Percentiles rank a stretch among this genome's conserved stretches.
Evolutionary conservation across 2,797 vertebrate species (phyloP).

Genomic region (Phaenicophaeus curvirostris): DNA sequence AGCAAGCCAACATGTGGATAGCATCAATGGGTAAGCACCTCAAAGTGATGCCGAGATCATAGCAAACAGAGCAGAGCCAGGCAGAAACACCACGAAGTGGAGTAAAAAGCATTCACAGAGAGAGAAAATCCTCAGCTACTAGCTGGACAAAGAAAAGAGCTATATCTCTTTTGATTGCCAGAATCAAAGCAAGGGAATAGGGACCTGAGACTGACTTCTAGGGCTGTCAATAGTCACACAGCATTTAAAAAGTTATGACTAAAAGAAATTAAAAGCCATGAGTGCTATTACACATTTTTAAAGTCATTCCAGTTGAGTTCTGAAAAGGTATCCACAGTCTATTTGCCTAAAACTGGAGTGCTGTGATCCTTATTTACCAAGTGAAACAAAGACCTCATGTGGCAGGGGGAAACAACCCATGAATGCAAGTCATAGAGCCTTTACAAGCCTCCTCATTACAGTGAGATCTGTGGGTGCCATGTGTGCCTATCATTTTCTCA

Average conservation of each 20-base stretch:
- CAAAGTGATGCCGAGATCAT: not conserved
- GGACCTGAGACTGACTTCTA: not conserved
- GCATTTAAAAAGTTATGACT: not conserved
- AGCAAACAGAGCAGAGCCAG: not conserved
- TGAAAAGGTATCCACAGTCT: constrained; percentile 24
- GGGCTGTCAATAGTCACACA: not conserved
- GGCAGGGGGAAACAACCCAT: not conserved
- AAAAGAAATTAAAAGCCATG: constrained; percentile 10
- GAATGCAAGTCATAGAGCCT: not conserved
- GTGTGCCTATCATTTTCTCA: constrained; percentile 28
- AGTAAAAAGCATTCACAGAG: not conserved
- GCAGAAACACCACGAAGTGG: not conserved
- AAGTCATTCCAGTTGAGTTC: constrained; percentile 22
- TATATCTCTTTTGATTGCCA: not conserved
- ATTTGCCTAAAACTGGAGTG: not conserved
- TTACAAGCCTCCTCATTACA: constrained; percentile 45
- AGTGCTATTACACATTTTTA: not conserved
- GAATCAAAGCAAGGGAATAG: not conserved
- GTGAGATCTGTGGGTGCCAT: constrained; percentile 24
- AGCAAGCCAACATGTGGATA: not conserved
- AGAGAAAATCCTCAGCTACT: not conserved
- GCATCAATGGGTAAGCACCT: not conserved
- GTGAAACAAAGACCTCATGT: not conserved
- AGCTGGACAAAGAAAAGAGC: not conserved
- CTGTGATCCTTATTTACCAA: constrained; percentile 43